Conservation (phyloP, 1,140 invertebrate genomes). For the Eriocheir sinensis region DNA sequence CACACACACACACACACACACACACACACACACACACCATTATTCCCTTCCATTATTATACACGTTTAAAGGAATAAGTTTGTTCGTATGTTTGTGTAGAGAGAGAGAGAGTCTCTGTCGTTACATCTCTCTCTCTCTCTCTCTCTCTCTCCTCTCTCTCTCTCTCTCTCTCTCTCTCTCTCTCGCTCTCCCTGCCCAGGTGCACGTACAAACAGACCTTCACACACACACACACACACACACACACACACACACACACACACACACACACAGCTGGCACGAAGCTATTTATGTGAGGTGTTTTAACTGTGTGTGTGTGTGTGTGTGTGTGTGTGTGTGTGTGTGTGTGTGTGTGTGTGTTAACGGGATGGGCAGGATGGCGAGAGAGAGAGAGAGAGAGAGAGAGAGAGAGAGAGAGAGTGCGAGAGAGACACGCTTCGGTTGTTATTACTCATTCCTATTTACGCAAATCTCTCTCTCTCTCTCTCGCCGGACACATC, state of each 20-base stretch:
- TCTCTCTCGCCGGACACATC: conserved; percentile 16
- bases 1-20: conserved; percentile 11
- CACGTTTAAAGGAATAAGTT: background rate
- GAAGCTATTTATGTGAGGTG: conserved; percentile 29
- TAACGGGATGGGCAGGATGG: background rate
- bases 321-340: conserved; percentile 51
- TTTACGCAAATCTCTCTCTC: conserved; percentile 38
- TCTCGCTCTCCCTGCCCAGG: no score
- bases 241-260: no score
- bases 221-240: no score
- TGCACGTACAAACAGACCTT: no score
- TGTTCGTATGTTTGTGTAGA: background rate
- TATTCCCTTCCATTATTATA: background rate
- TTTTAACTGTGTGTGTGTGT: conserved; percentile 46
- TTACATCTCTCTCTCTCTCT: no score
- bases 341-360: conserved; percentile 32
- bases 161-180: no score
- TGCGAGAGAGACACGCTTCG: background rate
- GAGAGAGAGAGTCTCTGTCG: conserved; percentile 40
- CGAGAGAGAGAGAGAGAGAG: background rate
- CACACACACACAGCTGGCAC: background rate
- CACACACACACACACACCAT: background rate
- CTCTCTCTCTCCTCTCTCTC: no score
- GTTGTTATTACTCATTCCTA: background rate
- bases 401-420: background rate